Percentiles rank a stretch among this genome's conserved stretches.
These are phyloP conservation scores for Cololabis saira DNA, from an alignment of 2,113 vertebrate species.

Conservation along the genomic window DNA sequence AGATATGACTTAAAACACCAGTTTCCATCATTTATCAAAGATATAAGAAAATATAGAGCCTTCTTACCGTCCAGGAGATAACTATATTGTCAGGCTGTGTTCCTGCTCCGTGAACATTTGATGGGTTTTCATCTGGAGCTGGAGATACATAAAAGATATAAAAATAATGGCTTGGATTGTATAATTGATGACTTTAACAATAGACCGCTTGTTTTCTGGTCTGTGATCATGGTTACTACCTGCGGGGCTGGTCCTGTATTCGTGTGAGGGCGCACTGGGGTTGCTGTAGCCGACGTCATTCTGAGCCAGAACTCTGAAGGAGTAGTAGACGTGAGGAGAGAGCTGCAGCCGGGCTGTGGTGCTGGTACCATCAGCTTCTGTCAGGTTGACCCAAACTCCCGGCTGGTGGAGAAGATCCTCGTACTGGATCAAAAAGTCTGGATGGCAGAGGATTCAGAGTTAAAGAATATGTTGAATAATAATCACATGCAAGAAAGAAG, in stretches of 20 bases:
- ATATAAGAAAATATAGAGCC: not conserved
- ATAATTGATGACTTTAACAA: not conserved
- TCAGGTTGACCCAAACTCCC: constrained; percentile 88
- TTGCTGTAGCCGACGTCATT: constrained; percentile 88
- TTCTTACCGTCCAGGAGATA: constrained; percentile 92
- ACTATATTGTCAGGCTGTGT: constrained; percentile 89
- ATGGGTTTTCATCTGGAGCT: constrained; percentile 94
- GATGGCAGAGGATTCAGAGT: not conserved
- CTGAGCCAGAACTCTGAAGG: constrained; percentile 90
- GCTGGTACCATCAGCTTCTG: constrained; percentile 83
- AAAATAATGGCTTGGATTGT: not conserved
- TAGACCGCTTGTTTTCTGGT: not conserved
- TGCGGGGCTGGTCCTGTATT: constrained; percentile 91
- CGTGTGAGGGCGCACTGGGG: constrained; percentile 86
- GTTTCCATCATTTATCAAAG: too few species aligned
- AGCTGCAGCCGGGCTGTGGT: constrained; percentile 86
- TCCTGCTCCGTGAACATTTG: constrained; percentile 84
- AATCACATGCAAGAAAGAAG: too few species aligned
- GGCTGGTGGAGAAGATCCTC: constrained; percentile 90
- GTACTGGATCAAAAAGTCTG: constrained; percentile 92
- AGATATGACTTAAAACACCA: not conserved
- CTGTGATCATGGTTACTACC: constrained; percentile 69
- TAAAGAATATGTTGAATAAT: not conserved
- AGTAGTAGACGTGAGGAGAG: constrained; percentile 92
- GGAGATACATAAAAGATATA: constrained; percentile 9